Base-by-base conservation (phyloP, 2,113 vertebrate species). In the Nycticryphes semicollaris region DNA sequence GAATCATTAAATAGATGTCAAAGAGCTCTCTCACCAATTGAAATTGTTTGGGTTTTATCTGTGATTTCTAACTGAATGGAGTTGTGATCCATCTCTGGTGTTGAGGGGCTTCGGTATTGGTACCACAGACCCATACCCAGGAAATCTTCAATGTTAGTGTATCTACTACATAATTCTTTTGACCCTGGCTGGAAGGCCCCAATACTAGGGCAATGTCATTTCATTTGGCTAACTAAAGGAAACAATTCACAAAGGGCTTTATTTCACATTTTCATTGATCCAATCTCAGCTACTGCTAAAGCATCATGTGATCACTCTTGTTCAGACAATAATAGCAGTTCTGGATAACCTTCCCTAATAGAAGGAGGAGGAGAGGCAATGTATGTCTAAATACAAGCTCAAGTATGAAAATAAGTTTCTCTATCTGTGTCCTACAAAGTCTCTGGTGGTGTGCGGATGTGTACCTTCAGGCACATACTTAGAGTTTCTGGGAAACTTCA, bases 141-240 rank as follows among this genome's bases (percentile, higher is more conserved):
- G 95, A 98, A 98, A 88, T 97, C 97, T 53, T 97, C 95, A 88
- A 97, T 98, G 93, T 95, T 92, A 54, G 96, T 86, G 81, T 98
- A 98, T 72, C 98, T 75, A 73, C 96, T 95, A 7, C 47, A n/a
- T 6, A 97, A 91, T 75, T 97, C 96, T 50, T 94, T 97, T 66
- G 96, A 90, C 28, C 87, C 28, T 37, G 95, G 72, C 33, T 80
- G 86, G 83, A 97, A 98, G 7, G 97, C 94, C 66, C 94, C 96
- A 85, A 98, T 98, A 56, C 97, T 96, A 2, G 95, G 94, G 91
- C 98, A 98, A 28, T 78, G 66, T 4, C 89, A 22, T 13, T 84
- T 91, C 12, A 87, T 94, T 92, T 98, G 95, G 78, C 96, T 92
- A 85, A 96, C 96, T 98, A 86, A 57, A 89, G 43, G 24, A 82